A percentile compares a stretch with the other conserved stretches of the same genome.
phyloP scores from a whole-genome alignment of 2,797 vertebrate species.

The Spinus olivaceus region DNA sequence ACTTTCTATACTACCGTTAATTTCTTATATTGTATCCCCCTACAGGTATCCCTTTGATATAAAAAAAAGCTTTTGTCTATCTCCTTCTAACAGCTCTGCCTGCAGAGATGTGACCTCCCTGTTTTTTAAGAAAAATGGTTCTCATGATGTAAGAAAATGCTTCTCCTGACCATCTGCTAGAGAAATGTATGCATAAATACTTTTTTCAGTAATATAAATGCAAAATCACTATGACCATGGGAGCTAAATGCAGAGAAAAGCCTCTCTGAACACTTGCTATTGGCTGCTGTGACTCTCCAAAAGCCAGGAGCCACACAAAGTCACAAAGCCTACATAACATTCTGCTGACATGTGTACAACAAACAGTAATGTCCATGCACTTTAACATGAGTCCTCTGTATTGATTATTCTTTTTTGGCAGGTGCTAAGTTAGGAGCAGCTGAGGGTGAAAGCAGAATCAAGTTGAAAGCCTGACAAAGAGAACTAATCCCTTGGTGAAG shows the following conservation, averaged over 20 bases:
- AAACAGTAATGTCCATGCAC: background rate
- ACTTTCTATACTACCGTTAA: too few relatives aligned
- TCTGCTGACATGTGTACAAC: background rate
- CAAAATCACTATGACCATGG: background rate
- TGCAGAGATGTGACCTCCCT: background rate
- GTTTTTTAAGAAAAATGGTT: background rate
- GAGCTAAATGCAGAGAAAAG: background rate
- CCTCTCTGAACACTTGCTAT: accelerated
- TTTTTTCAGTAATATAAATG: background rate
- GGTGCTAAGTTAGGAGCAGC: background rate
- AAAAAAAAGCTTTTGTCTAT: background rate
- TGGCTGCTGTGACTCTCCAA: background rate
- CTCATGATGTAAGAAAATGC: background rate
- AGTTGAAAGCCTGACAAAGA: background rate
- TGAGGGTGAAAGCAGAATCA: background rate
- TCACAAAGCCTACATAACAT: background rate
- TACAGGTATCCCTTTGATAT: background rate
- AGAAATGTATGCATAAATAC: background rate
- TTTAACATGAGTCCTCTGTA: background rate
- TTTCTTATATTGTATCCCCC: too few relatives aligned
- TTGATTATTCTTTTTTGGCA: background rate
- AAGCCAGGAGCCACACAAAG: accelerated
- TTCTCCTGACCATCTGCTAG: background rate
- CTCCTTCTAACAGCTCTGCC: background rate
- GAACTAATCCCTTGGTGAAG: background rate